Conservation (phyloP, 2,113 vertebrate genomes). For the Neoarius graeffei region DNA sequence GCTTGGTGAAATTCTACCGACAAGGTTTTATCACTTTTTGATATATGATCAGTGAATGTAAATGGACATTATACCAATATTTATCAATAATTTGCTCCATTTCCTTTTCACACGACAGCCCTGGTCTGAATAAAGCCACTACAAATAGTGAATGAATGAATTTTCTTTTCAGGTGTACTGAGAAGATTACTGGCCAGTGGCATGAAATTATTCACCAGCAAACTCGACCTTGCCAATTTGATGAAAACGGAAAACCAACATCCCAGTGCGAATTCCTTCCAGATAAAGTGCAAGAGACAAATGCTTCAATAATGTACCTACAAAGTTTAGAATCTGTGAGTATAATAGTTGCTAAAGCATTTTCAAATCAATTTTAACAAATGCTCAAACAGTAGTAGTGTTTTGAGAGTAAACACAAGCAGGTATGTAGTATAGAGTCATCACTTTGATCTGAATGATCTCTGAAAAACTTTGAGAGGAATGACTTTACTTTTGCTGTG, state of each 20-base stretch:
- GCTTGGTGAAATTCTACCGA: no score
- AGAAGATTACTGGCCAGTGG: neutral
- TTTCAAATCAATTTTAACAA: neutral
- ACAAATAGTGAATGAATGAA: no score
- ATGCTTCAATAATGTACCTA: slow-evolving; percentile 45
- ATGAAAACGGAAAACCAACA: neutral
- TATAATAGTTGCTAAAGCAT: neutral
- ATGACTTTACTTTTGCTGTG: neutral
- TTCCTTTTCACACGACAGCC: no score
- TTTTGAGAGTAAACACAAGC: neutral
- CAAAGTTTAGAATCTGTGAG: slow-evolving; percentile 46
- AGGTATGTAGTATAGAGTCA: no score
- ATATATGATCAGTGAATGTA: no score
- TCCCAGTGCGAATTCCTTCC: slow-evolving; percentile 42
- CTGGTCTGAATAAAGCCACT: no score
- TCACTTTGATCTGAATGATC: neutral
- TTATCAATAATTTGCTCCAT: no score
- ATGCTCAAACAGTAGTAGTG: neutral
- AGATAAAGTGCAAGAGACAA: slow-evolving; percentile 21
- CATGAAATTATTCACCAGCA: neutral
- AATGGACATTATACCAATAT: no score
- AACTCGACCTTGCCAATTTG: neutral
- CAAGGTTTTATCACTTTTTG: no score
- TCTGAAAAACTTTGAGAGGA: neutral
- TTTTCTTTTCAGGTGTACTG: slow-evolving; percentile 27